These are phyloP conservation scores for Hippocampus abdominalis DNA, from an alignment of 2,113 vertebrate genomes.

Conservation along the genomic window DNA sequence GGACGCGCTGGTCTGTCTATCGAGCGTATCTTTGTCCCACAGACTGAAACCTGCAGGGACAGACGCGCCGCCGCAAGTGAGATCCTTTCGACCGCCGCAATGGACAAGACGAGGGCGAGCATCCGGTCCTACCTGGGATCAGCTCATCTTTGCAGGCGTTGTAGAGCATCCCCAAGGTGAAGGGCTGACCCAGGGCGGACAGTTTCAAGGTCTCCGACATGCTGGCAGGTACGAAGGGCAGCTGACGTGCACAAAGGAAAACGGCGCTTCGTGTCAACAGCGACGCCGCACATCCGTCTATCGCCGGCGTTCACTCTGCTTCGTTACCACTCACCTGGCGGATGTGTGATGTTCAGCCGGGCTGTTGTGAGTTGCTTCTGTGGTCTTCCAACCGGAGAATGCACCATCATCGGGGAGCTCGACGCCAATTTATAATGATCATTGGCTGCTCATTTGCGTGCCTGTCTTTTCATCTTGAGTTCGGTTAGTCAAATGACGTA, in stretches of 20 bases:
- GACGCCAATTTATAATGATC: too few relatives aligned
- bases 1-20: background rate
- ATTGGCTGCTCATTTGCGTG: too few relatives aligned
- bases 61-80: background rate
- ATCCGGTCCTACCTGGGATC: background rate
- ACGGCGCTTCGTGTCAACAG: background rate
- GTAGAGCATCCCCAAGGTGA: conserved; percentile 2
- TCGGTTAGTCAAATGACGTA: too few relatives aligned
- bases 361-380: too few relatives aligned
- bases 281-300: background rate
- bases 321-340: background rate
- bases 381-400: too few relatives aligned
- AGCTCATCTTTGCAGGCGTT: background rate
- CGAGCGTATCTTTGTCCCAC: background rate
- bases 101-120: background rate
- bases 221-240: background rate
- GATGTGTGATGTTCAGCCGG: background rate
- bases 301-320: too few relatives aligned
- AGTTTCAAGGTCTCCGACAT: background rate
- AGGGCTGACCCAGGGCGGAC: background rate
- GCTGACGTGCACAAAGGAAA: background rate
- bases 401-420: too few relatives aligned
- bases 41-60: background rate
- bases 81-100: background rate
- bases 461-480: too few relatives aligned